Evolutionary conservation across 2,797 vertebrate genomes (phyloP).

Genomic region (Rhinophrynus dorsalis): DNA sequence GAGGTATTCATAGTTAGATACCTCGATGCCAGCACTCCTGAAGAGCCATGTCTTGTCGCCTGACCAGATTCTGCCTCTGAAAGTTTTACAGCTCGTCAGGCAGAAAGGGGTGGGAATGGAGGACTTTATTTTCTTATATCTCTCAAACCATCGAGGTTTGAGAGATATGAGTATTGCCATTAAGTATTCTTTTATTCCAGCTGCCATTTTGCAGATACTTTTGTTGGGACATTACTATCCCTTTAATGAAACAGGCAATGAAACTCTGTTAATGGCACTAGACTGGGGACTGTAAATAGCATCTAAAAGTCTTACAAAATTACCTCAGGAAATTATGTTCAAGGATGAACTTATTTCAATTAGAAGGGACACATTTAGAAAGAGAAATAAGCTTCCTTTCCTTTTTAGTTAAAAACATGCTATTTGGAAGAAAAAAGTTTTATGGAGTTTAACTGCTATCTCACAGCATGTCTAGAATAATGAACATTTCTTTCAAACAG

Average conservation of each 20-base stretch:
- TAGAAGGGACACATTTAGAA: constrained; percentile 4
- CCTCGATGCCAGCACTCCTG: no score
- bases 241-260: neutral
- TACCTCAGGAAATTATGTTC: constrained; percentile 23
- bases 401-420: neutral
- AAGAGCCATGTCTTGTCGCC: no score
- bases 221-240: no score
- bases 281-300: constrained; percentile 19
- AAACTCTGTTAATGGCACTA: neutral
- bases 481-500: neutral
- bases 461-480: neutral
- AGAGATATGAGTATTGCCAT: no score
- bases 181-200: no score
- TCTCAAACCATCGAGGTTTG: no score
- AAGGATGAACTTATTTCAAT: constrained; percentile 1
- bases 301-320: constrained; percentile 8
- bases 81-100: no score
- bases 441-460: neutral
- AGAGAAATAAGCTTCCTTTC: neutral
- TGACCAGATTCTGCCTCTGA: no score
- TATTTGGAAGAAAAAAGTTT: neutral
- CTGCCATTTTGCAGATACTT: no score
- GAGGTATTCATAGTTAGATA: no score
- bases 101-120: no score
- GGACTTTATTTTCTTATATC: no score